These are phyloP conservation scores for Anthoscopus minutus DNA, from an alignment of 2,113 vertebrate species.

Conservation along the genomic window DNA sequence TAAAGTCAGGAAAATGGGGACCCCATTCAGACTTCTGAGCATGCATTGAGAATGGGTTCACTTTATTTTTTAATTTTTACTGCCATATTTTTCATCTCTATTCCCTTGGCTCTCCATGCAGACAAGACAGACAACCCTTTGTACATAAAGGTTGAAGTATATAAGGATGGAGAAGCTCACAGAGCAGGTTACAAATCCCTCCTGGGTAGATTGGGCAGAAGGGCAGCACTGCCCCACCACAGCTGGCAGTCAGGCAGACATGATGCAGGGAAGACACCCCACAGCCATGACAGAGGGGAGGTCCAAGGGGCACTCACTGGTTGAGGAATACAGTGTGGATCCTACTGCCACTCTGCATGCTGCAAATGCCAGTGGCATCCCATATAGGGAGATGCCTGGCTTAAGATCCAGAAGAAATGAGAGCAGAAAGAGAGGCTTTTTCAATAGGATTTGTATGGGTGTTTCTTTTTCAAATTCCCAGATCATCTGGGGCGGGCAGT, in stretches of 20 bases:
- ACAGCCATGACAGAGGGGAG: background rate
- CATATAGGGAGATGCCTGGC: rapidly evolving
- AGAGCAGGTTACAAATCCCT: background rate
- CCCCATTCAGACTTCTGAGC: background rate
- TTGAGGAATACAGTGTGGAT: background rate
- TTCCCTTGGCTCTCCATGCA: background rate
- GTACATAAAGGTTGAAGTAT: too few species aligned
- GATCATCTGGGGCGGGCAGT: rapidly evolving
- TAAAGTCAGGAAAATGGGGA: background rate
- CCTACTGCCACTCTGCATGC: rapidly evolving
- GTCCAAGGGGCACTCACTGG: background rate
- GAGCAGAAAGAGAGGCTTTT: background rate
- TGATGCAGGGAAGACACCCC: background rate
- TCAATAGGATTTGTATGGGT: background rate
- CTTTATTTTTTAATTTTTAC: constrained; percentile 16
- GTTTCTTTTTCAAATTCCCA: background rate
- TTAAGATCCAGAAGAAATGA: background rate
- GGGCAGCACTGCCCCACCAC: background rate
- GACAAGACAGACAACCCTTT: background rate
- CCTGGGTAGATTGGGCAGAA: background rate
- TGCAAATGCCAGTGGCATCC: background rate
- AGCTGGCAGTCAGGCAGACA: background rate
- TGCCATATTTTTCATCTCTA: background rate
- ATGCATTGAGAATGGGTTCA: background rate
- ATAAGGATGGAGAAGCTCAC: background rate